Conservation (phyloP, 2,888 invertebrate species). For the Oscheius sp. region DNA sequence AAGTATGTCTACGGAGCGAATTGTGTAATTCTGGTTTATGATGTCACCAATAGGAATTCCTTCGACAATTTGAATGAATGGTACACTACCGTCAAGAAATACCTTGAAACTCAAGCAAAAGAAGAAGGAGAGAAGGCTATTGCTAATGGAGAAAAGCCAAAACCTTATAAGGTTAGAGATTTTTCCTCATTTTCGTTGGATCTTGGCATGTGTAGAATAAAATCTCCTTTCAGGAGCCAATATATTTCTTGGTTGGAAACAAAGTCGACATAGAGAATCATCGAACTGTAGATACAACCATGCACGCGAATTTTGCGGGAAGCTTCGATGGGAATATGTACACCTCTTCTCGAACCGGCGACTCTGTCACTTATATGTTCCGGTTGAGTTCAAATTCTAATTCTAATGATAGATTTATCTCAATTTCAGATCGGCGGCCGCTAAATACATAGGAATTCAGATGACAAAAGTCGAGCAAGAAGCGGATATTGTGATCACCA, state of each 20-base stretch:
- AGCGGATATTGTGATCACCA: slow-evolving; percentile 78
- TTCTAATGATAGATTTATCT: neutral
- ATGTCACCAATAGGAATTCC: slow-evolving; percentile 82
- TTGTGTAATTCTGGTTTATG: slow-evolving; percentile 82
- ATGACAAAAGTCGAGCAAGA: slow-evolving; percentile 79
- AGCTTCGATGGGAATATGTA: slow-evolving; percentile 72
- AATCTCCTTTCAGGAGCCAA: slow-evolving; percentile 68
- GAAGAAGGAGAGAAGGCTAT: neutral
- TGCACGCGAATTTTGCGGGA: slow-evolving; percentile 71
- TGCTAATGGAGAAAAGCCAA: neutral
- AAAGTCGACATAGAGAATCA: slow-evolving; percentile 75
- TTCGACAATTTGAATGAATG: slow-evolving; percentile 82
- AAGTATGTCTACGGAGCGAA: slow-evolving; percentile 74
- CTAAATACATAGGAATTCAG: slow-evolving; percentile 78
- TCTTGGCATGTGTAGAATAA: neutral
- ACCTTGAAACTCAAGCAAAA: neutral
- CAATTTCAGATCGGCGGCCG: slow-evolving; percentile 75
- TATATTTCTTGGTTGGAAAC: slow-evolving; percentile 74
- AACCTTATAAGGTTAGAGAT: neutral
- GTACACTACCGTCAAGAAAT: slow-evolving; percentile 72
- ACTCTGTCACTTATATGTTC: slow-evolving; percentile 71
- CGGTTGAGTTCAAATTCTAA: slow-evolving; percentile 58
- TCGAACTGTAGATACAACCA: slow-evolving; percentile 73
- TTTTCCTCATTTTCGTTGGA: neutral
- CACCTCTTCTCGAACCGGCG: slow-evolving; percentile 75